These are phyloP conservation scores for Mesochorus sp. DNA, from an alignment of 2,888 invertebrate species.

Conservation along the genomic window DNA sequence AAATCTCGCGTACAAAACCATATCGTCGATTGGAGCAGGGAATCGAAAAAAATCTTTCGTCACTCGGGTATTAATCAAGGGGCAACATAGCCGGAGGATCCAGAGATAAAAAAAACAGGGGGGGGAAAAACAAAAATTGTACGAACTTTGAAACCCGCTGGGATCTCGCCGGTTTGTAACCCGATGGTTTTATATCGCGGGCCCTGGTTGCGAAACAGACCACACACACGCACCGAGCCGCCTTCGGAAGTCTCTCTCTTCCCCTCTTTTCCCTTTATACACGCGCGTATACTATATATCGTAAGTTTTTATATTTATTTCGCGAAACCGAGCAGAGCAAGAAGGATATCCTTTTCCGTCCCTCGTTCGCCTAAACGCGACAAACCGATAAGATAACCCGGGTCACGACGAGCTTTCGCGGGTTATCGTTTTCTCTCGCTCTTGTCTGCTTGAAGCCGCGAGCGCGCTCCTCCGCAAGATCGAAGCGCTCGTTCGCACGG, in stretches of 20 bases:
- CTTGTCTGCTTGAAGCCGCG: neutral
- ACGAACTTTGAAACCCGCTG: conserved; percentile 33
- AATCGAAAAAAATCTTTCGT: neutral
- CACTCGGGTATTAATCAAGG: conserved; percentile 24
- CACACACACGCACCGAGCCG: conserved; percentile 38
- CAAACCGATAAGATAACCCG: neutral
- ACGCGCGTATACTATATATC: neutral
- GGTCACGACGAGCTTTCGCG: neutral
- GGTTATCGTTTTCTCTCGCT: neutral
- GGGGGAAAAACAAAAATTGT: conserved; percentile 15
- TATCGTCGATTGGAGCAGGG: neutral
- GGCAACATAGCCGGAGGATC: neutral
- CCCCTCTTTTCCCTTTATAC: neutral
- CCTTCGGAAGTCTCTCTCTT: conserved; percentile 3
- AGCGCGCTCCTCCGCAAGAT: neutral
- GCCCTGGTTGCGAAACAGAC: conserved; percentile 37
- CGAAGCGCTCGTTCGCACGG: conserved; percentile 59
- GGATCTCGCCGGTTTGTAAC: conserved; percentile 23
- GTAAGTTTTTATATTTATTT: neutral
- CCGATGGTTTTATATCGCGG: neutral
- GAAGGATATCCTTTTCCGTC: neutral
- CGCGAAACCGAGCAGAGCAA: neutral
- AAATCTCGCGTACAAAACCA: neutral
- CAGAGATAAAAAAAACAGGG: neutral
- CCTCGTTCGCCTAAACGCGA: neutral